Evolutionary conservation across 1,140 invertebrate species (phyloP).

Genomic region (Ladona fulva): DNA sequence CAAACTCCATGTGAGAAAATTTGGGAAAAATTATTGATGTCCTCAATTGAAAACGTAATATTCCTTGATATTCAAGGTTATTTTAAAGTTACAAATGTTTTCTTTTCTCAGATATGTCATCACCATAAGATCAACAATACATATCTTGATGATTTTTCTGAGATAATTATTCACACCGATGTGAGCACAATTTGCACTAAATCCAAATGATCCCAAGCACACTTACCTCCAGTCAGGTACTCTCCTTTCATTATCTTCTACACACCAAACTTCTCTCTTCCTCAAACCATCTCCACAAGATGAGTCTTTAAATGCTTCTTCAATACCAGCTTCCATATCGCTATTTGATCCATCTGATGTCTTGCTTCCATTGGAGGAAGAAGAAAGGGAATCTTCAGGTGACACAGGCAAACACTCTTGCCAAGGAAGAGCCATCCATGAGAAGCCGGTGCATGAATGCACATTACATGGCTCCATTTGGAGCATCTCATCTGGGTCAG

Average conservation of each 20-base stretch:
- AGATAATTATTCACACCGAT: no score
- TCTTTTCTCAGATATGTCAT: no score
- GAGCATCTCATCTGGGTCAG: constrained; percentile 42
- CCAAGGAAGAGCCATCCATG: constrained; percentile 51
- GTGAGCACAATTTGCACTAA: no score
- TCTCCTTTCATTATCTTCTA: constrained; percentile 46
- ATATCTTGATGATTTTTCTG: no score
- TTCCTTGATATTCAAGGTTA: no score
- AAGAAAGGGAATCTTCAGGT: constrained; percentile 14
- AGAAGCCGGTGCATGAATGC: constrained; percentile 48
- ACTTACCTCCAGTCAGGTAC: constrained; percentile 37
- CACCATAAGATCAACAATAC: no score
- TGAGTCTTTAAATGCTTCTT: constrained; percentile 16
- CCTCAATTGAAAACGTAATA: no score
- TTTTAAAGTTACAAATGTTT: no score
- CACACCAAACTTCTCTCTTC: constrained; percentile 48
- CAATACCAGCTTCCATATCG: not conserved
- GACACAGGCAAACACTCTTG: constrained; percentile 36
- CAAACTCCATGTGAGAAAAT: no score
- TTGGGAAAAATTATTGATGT: no score
- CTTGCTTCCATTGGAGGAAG: constrained; percentile 16
- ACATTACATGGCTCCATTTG: constrained; percentile 50
- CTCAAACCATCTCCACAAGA: constrained; percentile 35
- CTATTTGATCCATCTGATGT: not conserved
- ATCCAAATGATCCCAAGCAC: no score